Base-by-base conservation (phyloP, 30 jellyfish, hydroid and myxozoan genomes). In the Aurelia aurita region DNA sequence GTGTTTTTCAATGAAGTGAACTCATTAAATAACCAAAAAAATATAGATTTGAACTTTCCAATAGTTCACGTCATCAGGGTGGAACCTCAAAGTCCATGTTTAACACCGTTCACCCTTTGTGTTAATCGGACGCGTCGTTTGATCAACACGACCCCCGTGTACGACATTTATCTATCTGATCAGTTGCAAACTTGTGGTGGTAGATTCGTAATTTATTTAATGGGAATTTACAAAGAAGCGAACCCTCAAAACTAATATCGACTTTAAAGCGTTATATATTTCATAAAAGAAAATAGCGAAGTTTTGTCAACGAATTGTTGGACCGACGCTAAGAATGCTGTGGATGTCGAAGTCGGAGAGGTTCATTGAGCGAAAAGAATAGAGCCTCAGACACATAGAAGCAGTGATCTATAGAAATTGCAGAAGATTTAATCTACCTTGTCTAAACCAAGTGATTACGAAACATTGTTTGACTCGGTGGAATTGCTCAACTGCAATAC, bases 371-470 rank as follows among this genome's bases (percentile, higher is more conserved):
- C 21, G 44, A 29, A 61, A 77, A 58, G 88, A 77, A 74, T 74
- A 43, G 86, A 74, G 25, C 86, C 76, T 54, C 79, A 77, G 88
- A 77, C 88, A 60, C 29, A 23, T 21, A 28, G 88, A 59, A 79
- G 45, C 55, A 57, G 88, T 20, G 88, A 72, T 14, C 88, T 59
- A 28, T 60, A 58, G 88, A 77, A 77, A 58, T 68, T 72, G 59
- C 46, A 51, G 62, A 77, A 59, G 26, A 61, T 13, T 77, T 77
- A 77, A 77, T 77, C 88, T 60, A 79, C 79, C 79, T 77, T 61
- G 79, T 77, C 88, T 77, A 77, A 77, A 61, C 88, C 88, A 67
- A 58, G 46, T 58, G 62, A 77, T 77, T 77, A 77, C 51, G 62
- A 58, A 58, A 77, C 63, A 72, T 34, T 77, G 88, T 77, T 72